phyloP scores from a whole-genome alignment of 2,888 invertebrate genomes.

The Aromia moschata region DNA sequence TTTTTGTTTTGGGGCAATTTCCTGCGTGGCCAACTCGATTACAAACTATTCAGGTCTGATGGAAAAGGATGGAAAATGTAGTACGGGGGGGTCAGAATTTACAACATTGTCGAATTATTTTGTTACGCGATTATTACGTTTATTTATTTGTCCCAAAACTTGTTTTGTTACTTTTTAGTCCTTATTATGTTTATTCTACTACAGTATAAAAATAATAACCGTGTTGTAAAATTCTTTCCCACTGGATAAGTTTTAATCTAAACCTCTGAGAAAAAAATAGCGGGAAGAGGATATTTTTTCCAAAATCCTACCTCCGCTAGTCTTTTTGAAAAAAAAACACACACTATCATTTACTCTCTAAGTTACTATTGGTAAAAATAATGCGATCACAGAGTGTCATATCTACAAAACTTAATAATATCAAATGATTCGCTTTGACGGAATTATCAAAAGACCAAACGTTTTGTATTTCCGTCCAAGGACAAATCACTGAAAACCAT shows the following conservation, averaged over 20 bases:
- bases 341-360: conserved; percentile 6
- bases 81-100: conserved; percentile 34
- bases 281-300: conserved; percentile 12
- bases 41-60: background rate
- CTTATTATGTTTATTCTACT: conserved; percentile 5
- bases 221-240: conserved; percentile 31
- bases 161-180: conserved; percentile 3
- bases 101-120: conserved; percentile 23
- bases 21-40: conserved; percentile 49
- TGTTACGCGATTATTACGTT: too few relatives aligned
- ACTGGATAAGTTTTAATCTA: conserved; percentile 8
- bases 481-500: conserved; percentile 16
- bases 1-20: conserved; percentile 54
- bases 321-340: background rate
- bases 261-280: conserved; percentile 1
- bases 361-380: conserved; percentile 25
- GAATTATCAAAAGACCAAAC: background rate
- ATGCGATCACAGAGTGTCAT: conserved; percentile 29
- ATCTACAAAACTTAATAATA: conserved; percentile 27
- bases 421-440: conserved; percentile 17
- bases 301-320: conserved; percentile 6
- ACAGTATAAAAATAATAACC: conserved; percentile 21
- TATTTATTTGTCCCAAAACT: conserved; percentile 8
- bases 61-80: too few relatives aligned
- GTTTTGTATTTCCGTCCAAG: conserved; percentile 8